Base-by-base conservation (phyloP, 1,140 invertebrate species). In the Dolichoris vasculosae region DNA sequence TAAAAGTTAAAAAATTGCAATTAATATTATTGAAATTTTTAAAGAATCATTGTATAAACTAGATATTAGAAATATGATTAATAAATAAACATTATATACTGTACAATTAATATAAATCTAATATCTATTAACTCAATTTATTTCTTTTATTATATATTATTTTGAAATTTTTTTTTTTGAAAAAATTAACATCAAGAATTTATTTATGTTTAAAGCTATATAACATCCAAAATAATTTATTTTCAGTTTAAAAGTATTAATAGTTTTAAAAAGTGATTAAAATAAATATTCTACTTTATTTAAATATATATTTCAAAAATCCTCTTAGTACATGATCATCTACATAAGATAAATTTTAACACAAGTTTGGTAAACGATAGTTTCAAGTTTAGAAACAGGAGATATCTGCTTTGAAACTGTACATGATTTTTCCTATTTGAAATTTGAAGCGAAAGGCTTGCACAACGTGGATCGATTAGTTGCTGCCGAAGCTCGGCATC, bases 351-450 rank as follows among this genome's bases (percentile, higher is more conserved):
- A 17, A 38, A 13, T 8, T 26, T 69, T 69, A 69, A 11, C 71
- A 75, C 20, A 17, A 46, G 38, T 46, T 11, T 2, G 40, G 26
- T 75, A 71, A 71, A 71, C n/a, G 30, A 71, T 71, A 71, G 67
- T 7, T 38, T 17, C 48, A 17, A 51, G 48, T 23, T 32, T 8
- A 43, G 43, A 40, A 55, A 30, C 77, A 79, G 20, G 35, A 63
- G 23, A 3, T 55, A 38, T 64, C 32, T n/a, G 32, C 38, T 38
- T 64, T 26, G 38, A 67, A 78, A 67, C 78, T 64, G 78, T 80
- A 80, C 64, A 80, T 67, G 0, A 67, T 80, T 80, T 80, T 80
- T 80, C 63, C 13, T 30, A 2, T 59, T 20, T n/a, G n/a, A n/a
- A n/a, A n/a, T n/a, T n/a, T n/a, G 0, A 38, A 11, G 1, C 32